Conservation (phyloP, 2,888 invertebrate genomes). For the Oeneis ivallda region DNA sequence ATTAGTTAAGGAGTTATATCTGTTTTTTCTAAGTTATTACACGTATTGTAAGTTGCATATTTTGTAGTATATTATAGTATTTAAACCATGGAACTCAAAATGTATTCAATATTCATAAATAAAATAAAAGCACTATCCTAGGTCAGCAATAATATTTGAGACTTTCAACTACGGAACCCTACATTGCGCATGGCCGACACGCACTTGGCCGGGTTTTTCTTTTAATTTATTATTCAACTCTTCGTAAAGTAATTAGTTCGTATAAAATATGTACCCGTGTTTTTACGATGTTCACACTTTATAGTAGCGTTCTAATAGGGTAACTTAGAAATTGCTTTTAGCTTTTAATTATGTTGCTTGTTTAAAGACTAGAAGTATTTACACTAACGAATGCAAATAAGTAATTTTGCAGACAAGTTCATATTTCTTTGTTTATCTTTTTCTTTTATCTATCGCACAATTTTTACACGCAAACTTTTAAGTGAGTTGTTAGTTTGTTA, state of each 20-base stretch:
- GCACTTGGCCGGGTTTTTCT: no score
- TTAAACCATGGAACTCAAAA: no score
- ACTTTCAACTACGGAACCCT: no score
- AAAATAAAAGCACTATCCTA: no score
- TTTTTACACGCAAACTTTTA: constrained; percentile 19
- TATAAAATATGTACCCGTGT: background rate
- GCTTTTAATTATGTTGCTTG: constrained; percentile 44
- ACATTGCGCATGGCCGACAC: no score
- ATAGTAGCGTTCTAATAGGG: constrained; percentile 21
- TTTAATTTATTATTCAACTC: background rate
- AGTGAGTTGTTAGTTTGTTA: constrained; percentile 18
- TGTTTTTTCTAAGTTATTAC: no score
- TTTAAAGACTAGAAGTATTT: constrained; percentile 37
- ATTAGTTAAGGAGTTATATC: no score
- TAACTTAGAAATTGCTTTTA: constrained; percentile 36
- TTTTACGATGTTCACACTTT: constrained; percentile 17
- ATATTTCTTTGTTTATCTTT: background rate
- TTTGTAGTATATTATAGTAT: no score
- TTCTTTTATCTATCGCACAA: background rate
- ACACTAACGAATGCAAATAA: constrained; percentile 22
- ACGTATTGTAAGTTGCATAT: no score
- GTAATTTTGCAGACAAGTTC: constrained; percentile 15
- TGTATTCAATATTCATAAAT: no score
- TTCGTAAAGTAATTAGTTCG: background rate
- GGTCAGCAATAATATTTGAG: no score